A percentile compares a stretch with the other conserved stretches of the same genome.
These are phyloP conservation scores for Nannobrachium achirus DNA, from an alignment of 2,113 vertebrate species.

Conservation along the genomic window DNA sequence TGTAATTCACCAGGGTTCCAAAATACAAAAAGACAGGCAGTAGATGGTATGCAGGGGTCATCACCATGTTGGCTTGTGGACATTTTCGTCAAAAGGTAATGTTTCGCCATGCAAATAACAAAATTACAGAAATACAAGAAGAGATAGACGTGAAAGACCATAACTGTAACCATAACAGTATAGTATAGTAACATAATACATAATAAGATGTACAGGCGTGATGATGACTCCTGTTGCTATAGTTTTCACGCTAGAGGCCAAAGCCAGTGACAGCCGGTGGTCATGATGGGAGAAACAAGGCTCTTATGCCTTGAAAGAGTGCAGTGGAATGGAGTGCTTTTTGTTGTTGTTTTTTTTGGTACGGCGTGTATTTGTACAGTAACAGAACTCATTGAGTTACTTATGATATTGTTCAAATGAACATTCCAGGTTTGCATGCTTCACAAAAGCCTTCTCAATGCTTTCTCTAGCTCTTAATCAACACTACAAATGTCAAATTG, in stretches of 20 bases:
- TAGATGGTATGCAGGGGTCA: too few species aligned
- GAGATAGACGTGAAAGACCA: too few species aligned
- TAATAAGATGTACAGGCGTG: too few species aligned
- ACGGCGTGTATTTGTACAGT: slow-evolving; percentile 18
- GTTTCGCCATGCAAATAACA: too few species aligned
- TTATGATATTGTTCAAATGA: slow-evolving; percentile 11
- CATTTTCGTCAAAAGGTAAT: too few species aligned
- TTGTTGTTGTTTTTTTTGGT: neutral
- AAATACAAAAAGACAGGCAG: too few species aligned
- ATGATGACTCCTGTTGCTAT: neutral
- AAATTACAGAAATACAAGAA: too few species aligned
- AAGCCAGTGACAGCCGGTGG: neutral
- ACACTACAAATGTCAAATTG: neutral
- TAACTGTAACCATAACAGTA: too few species aligned
- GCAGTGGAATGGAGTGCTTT: neutral
- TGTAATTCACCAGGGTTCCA: too few species aligned
- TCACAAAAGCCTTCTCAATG: neutral
- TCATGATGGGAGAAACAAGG: neutral
- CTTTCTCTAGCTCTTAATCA: neutral
- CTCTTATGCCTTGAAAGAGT: neutral
- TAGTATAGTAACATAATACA: too few species aligned
- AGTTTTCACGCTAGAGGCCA: neutral
- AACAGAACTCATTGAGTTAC: slow-evolving; percentile 4
- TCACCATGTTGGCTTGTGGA: too few species aligned
- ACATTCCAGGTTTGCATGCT: slow-evolving; percentile 30